Evolutionary conservation across 2,113 vertebrate species (phyloP).

Genomic region (Tetrax tetrax): DNA sequence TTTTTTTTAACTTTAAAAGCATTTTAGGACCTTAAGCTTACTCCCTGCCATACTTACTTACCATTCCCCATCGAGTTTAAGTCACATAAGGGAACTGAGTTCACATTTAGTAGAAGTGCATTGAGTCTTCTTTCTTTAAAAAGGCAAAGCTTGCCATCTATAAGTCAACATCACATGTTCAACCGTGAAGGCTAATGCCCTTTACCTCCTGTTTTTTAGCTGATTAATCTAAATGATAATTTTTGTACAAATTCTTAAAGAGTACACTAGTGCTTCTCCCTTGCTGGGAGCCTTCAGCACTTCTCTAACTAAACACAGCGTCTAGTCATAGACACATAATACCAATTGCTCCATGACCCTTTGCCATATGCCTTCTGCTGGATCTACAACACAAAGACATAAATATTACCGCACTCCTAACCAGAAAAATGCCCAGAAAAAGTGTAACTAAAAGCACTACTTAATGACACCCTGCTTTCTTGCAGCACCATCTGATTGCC

Average conservation of each 20-base stretch:
- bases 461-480: background rate
- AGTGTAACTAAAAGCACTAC: background rate
- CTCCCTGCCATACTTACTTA: background rate
- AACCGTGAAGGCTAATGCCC: background rate
- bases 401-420: background rate
- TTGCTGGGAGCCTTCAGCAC: background rate
- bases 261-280: background rate
- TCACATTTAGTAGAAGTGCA: background rate
- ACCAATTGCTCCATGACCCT: too few species aligned
- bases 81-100: background rate
- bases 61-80: background rate
- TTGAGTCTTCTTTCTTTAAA: background rate
- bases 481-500: fast-evolving
- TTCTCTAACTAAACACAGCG: background rate
- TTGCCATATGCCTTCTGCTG: background rate
- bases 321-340: background rate
- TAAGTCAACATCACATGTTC: background rate
- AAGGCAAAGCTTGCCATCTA: background rate
- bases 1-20: background rate
- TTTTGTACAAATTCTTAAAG: background rate
- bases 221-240: background rate
- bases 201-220: background rate
- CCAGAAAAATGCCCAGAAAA: background rate
- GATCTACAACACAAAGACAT: background rate
- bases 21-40: background rate